Evolutionary conservation across 2,888 invertebrate genomes (phyloP).

Genomic region (Callosobruchus maculatus): DNA sequence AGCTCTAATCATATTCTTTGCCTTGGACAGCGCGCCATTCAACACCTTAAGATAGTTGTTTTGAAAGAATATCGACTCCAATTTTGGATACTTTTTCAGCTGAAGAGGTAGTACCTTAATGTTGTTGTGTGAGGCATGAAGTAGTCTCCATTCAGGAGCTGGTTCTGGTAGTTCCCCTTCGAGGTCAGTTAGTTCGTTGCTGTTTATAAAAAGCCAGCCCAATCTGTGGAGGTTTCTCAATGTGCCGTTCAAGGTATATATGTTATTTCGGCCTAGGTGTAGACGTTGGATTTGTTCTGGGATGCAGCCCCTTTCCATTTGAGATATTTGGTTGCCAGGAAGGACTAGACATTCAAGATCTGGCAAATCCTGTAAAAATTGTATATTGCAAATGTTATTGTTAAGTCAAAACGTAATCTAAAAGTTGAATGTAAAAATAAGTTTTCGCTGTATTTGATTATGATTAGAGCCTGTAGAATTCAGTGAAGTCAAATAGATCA

Average conservation of each 20-base stretch:
- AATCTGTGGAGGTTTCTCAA: slow-evolving; percentile 68
- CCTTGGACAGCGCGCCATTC: slow-evolving; percentile 69
- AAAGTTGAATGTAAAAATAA: too few relatives aligned
- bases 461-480: too few relatives aligned
- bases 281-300: slow-evolving; percentile 66
- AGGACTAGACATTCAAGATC: slow-evolving; percentile 67
- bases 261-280: slow-evolving; percentile 72
- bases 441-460: too few relatives aligned
- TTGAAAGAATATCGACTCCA: slow-evolving; percentile 70
- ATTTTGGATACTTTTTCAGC: slow-evolving; percentile 62
- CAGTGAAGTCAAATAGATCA: too few relatives aligned
- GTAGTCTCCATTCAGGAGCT: slow-evolving; percentile 62
- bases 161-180: slow-evolving; percentile 72
- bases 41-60: slow-evolving; percentile 68
- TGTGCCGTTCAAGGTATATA: slow-evolving; percentile 72
- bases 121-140: slow-evolving; percentile 73
- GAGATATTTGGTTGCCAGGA: slow-evolving; percentile 71
- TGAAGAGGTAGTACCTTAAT: slow-evolving; percentile 68
- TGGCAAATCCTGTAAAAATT: slow-evolving; percentile 52
- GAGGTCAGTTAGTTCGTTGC: slow-evolving; percentile 69
- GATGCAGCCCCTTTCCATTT: slow-evolving; percentile 68
- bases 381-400: too few relatives aligned
- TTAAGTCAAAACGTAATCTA: too few relatives aligned
- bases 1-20: slow-evolving; percentile 62
- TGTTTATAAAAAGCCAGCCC: slow-evolving; percentile 75